These are phyloP conservation scores for Eupleurogrammus muticus DNA, from an alignment of 2,797 vertebrate genomes.

Conservation along the genomic window DNA sequence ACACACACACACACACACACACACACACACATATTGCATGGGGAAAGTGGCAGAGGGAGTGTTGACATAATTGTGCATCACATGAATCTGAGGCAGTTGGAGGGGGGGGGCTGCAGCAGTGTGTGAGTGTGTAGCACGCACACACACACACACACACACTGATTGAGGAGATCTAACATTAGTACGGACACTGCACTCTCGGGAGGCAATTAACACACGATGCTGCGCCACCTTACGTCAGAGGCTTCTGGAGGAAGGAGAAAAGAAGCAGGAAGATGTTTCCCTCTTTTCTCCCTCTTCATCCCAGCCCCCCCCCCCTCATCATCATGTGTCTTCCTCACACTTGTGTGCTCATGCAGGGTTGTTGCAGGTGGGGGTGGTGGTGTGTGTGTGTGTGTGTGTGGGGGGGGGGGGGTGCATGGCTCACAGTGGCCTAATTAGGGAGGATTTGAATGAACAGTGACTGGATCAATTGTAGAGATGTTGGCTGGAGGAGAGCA, in stretches of 20 bases:
- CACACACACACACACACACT: slow-evolving; percentile 54
- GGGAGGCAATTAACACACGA: slow-evolving; percentile 76
- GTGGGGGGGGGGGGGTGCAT: background rate
- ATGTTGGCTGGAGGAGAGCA: slow-evolving; percentile 15
- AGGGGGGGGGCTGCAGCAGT: slow-evolving; percentile 73
- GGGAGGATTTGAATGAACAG: slow-evolving; percentile 53
- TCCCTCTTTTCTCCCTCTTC: slow-evolving; percentile 3
- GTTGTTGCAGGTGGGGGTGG: slow-evolving; percentile 19
- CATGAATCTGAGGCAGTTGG: slow-evolving; percentile 64
- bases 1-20: slow-evolving; percentile 26
- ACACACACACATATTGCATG: slow-evolving; percentile 22
- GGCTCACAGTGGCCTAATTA: slow-evolving; percentile 60
- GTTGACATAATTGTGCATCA: slow-evolving; percentile 69
- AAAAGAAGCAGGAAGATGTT: slow-evolving; percentile 32
- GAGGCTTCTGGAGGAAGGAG: slow-evolving; percentile 46
- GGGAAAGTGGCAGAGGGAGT: slow-evolving; percentile 54
- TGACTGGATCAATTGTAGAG: slow-evolving; percentile 49
- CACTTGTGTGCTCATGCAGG: background rate
- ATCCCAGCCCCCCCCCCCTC: background rate
- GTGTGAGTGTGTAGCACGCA: slow-evolving; percentile 67
- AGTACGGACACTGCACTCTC: slow-evolving; percentile 75
- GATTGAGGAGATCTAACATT: slow-evolving; percentile 80
- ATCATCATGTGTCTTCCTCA: background rate
- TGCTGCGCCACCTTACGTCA: slow-evolving; percentile 70
- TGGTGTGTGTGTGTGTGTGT: background rate